phyloP scores from a whole-genome alignment of 2,797 vertebrate genomes.

The Ammospiza maritima region DNA sequence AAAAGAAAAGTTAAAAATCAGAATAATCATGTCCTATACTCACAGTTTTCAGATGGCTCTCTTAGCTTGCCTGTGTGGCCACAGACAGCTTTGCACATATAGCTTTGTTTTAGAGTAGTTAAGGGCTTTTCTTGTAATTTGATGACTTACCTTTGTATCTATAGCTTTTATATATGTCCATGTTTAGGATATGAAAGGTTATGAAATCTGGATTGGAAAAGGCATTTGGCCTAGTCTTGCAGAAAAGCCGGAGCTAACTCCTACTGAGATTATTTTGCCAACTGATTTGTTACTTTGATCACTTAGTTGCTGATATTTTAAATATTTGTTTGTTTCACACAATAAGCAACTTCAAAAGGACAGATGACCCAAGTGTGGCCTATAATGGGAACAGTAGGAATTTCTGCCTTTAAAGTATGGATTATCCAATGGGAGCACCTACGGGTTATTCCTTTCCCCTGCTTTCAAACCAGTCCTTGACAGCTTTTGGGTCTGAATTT shows the following conservation, averaged over 20 bases:
- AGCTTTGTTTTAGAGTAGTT: not conserved
- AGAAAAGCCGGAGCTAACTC: not conserved
- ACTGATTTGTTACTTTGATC: not conserved
- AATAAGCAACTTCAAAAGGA: not conserved
- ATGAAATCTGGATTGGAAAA: not conserved
- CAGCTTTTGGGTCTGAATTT: not conserved
- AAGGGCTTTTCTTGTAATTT: accelerated
- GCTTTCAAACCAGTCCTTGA: not conserved
- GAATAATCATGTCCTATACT: not conserved
- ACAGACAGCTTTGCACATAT: not conserved
- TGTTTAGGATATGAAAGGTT: not conserved
- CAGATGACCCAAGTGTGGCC: not conserved
- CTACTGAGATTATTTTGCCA: not conserved
- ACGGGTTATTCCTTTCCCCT: not conserved
- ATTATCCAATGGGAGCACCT: not conserved
- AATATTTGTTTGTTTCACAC: not conserved
- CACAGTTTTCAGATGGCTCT: not conserved
- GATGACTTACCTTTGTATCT: not conserved
- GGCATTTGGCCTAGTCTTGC: not conserved
- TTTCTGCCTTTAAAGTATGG: not conserved
- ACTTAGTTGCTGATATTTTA: not conserved
- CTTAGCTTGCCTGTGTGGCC: not conserved
- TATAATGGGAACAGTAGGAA: not conserved
- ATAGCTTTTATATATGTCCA: not conserved
- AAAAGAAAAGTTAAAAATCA: not conserved